Evolutionary conservation across 2,888 invertebrate species (phyloP), one percentile per base, ranked within the genome.

Genomic region (Diplolepis rosae): DNA sequence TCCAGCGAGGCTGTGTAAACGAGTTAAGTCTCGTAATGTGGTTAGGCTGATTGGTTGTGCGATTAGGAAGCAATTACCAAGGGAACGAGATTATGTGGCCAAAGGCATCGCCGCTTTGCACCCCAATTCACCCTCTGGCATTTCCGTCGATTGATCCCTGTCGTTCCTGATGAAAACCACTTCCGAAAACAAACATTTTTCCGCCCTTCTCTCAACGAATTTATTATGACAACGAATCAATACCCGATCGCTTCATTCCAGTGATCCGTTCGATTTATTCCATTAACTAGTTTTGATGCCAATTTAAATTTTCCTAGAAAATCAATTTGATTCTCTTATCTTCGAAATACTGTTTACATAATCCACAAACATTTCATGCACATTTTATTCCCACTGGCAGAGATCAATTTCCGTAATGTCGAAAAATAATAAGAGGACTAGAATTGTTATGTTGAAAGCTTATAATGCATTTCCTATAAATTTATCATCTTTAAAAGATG

Each of bases 1-100:
- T 76, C 74, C 73, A 71, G 70, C 74, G 69, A 74, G 68, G 75
- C 61, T 52, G 70, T 67, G 74, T 77, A 81, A 81, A 79, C 77
- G 79, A 80, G 79, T 81, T 80, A 78, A 76, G 74, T 72, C 69
- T 68, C 69, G 72, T 45, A 69, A 69, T 65, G 69, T 65, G 66
- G 65, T 65, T 68, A 52, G 45, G 32, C 54, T 71, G 71, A 75
- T 73, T 71, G 71, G 71, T 48, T 68, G 30, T 70, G 48, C 71
- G 71, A 76, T 76, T 76, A 74, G 72, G 72, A 73, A 75, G 70
- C 75, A 75, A 75, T 75, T 73, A 75, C 69, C 28, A 51, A 18
- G 15, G 52, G 35, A 69, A 69, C 52, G 51, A 52, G 69, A 65
- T 69, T 69, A 69, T 65, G 65, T 69, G 65, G 69, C 69, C 65